Conservation (phyloP, 2,888 invertebrate genomes). For the Pammene aurita region DNA sequence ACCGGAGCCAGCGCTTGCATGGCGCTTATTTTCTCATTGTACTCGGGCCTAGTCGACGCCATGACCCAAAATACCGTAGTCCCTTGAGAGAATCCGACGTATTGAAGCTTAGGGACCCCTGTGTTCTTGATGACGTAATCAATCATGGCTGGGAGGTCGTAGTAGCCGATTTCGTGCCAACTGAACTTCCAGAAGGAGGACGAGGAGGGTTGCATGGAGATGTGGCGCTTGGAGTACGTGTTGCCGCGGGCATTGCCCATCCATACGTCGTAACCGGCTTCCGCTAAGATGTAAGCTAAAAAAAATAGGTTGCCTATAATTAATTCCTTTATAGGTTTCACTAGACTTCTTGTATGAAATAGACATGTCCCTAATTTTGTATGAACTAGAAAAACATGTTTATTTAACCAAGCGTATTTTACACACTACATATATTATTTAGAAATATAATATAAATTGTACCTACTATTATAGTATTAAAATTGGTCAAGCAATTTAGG, state of each 20-base stretch:
- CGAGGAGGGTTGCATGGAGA: slow-evolving; percentile 62
- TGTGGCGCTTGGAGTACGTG: slow-evolving; percentile 87
- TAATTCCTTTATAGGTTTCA: too few relatives aligned
- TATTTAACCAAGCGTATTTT: too few relatives aligned
- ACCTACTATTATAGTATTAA: too few relatives aligned
- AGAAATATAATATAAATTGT: too few relatives aligned
- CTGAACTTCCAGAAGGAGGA: slow-evolving; percentile 81
- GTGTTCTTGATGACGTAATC: slow-evolving; percentile 85
- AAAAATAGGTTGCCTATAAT: slow-evolving; percentile 27
- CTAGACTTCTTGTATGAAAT: too few relatives aligned
- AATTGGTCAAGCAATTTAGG: too few relatives aligned
- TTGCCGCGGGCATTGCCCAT: slow-evolving; percentile 93
- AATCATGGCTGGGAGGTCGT: slow-evolving; percentile 90
- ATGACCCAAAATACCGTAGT: slow-evolving; percentile 85
- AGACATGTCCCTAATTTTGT: too few relatives aligned
- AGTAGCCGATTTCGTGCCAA: slow-evolving; percentile 90
- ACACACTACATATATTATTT: too few relatives aligned
- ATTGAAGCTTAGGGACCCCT: slow-evolving; percentile 83
- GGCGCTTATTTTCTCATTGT: slow-evolving; percentile 82
- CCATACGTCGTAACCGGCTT: slow-evolving; percentile 91
- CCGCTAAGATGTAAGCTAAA: slow-evolving; percentile 87
- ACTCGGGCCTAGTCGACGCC: slow-evolving; percentile 81
- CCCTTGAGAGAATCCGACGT: slow-evolving; percentile 89
- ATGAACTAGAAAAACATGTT: too few relatives aligned
- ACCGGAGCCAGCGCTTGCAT: slow-evolving; percentile 85